Conservation (phyloP, 2,113 vertebrate genomes). For the Epinephelus fuscoguttatus region DNA sequence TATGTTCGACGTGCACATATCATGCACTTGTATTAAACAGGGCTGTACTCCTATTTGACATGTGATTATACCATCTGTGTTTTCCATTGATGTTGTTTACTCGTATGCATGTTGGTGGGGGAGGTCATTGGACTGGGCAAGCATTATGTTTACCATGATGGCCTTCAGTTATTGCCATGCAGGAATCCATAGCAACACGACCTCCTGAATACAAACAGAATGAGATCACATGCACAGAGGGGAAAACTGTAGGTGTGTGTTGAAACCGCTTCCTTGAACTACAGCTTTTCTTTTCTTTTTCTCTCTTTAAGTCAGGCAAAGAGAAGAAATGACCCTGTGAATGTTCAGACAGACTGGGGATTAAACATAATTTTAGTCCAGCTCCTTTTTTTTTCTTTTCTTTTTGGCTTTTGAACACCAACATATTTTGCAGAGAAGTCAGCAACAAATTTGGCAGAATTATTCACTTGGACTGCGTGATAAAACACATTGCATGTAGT, state of each 20-base stretch:
- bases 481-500: neutral
- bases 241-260: conserved; percentile 1
- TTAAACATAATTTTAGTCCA: neutral
- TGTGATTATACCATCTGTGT: too few species aligned
- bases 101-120: neutral
- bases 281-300: neutral
- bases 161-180: neutral
- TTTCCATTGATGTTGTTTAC: neutral
- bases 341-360: conserved; percentile 1
- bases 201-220: neutral
- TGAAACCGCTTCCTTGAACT: neutral
- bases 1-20: too few species aligned
- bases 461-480: neutral
- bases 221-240: neutral
- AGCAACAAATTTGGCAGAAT: neutral
- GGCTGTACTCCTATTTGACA: too few species aligned
- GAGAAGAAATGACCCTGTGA: neutral
- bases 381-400: neutral
- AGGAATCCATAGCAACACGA: conserved; percentile 23
- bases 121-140: neutral
- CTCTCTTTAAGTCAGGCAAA: neutral
- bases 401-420: neutral
- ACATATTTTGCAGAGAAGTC: neutral
- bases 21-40: too few species aligned
- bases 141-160: neutral